A percentile compares a stretch with the other conserved stretches of the same genome.
Evolutionary conservation across 1,140 invertebrate species (phyloP).

Genomic region (Caerostris darwini): DNA sequence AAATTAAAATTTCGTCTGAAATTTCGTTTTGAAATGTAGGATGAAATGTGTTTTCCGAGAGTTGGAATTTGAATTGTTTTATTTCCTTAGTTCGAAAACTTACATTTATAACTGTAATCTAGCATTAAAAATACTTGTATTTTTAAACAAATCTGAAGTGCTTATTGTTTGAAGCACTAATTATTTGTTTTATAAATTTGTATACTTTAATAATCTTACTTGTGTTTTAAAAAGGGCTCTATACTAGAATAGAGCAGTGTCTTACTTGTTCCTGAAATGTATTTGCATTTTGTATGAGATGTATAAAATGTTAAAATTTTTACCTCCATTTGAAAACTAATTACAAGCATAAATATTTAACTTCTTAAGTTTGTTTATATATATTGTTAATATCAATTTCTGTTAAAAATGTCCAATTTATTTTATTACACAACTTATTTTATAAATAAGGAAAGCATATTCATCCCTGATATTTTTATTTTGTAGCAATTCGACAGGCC

Average conservation of each 20-base stretch:
- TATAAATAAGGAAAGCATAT: too few species aligned
- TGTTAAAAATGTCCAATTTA: too few species aligned
- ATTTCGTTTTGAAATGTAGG: conserved; percentile 10
- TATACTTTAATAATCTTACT: background rate
- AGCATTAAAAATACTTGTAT: background rate
- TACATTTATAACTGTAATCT: background rate
- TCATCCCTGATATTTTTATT: background rate
- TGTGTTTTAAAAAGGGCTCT: background rate
- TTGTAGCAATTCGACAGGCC: conserved; percentile 94
- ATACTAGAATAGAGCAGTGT: background rate
- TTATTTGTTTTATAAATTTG: background rate
- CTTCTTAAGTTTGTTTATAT: too few species aligned
- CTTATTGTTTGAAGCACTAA: background rate
- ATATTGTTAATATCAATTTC: too few species aligned
- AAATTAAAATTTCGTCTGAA: background rate
- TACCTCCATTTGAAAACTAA: too few species aligned
- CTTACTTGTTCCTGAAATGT: background rate
- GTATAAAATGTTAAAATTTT: background rate
- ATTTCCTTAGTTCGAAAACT: background rate
- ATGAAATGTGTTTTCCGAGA: background rate
- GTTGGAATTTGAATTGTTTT: background rate
- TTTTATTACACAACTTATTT: too few species aligned
- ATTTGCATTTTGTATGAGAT: background rate
- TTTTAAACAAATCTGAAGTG: background rate
- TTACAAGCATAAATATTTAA: too few species aligned